These are phyloP conservation scores for Nanorana parkeri DNA, from an alignment of 2,113 vertebrate species.

Conservation along the genomic window DNA sequence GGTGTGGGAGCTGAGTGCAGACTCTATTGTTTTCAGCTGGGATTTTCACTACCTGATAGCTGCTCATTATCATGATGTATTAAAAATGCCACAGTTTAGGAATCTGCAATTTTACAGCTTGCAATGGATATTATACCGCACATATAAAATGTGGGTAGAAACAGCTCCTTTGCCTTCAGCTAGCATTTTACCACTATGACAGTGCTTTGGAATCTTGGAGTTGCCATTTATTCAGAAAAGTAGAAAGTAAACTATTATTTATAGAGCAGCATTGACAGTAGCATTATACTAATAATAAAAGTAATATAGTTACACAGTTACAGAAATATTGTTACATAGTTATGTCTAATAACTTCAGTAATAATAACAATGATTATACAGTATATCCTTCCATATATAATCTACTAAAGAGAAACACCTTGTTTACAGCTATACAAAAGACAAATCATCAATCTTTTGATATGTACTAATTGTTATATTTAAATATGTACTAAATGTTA, in stretches of 20 bases:
- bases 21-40: not conserved
- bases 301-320: too few relatives aligned
- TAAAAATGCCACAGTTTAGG: slow-evolving; percentile 18
- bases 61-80: slow-evolving; percentile 14
- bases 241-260: not conserved
- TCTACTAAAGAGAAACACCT: too few relatives aligned
- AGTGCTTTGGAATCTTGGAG: not conserved
- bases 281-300: too few relatives aligned
- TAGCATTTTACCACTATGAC: not conserved
- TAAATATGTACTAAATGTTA: too few relatives aligned
- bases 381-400: too few relatives aligned
- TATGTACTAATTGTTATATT: too few relatives aligned
- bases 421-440: too few relatives aligned
- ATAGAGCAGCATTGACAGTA: not conserved
- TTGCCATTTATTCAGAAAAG: not conserved
- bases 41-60: slow-evolving; percentile 23
- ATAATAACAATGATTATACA: too few relatives aligned
- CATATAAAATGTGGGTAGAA: slow-evolving; percentile 1
- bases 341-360: too few relatives aligned
- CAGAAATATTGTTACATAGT: too few relatives aligned
- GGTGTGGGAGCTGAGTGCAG: slow-evolving; percentile 14
- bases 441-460: too few relatives aligned
- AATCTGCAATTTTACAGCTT: not conserved
- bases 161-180: not conserved
- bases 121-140: slow-evolving; percentile 18